phyloP scores from a whole-genome alignment of 2,888 invertebrate genomes.

The Agonopterix arenella region DNA sequence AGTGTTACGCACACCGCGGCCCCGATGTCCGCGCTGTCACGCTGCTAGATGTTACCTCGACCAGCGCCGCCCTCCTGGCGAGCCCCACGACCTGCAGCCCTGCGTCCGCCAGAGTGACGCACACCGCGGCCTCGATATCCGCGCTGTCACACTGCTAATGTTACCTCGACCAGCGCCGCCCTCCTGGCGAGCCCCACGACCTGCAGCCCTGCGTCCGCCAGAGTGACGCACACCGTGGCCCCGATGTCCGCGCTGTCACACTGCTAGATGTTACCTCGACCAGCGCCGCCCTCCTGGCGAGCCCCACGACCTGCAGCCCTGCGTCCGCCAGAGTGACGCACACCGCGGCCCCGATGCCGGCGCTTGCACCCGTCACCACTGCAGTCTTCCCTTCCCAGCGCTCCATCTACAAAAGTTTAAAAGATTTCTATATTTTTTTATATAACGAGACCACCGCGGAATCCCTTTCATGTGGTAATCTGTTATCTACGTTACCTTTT shows the following conservation, averaged over 20 bases:
- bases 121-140: no score
- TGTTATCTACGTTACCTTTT: no score
- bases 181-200: conserved; percentile 44
- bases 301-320: conserved; percentile 44
- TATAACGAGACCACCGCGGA: no score
- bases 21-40: no score
- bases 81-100: no score
- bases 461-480: no score
- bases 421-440: no score
- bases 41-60: conserved; percentile 9
- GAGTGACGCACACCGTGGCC: conserved; percentile 40
- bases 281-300: conserved; percentile 31
- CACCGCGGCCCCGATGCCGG: conserved; percentile 73
- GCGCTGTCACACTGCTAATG: no score
- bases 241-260: conserved; percentile 79
- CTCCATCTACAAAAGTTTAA: conserved; percentile 39
- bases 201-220: conserved; percentile 47
- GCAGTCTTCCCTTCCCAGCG: conserved; percentile 79
- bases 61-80: no score
- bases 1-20: no score
- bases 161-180: conserved; percentile 29
- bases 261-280: conserved; percentile 23
- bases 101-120: no score
- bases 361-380: conserved; percentile 80
- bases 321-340: conserved; percentile 42